These are phyloP conservation scores for Osmerus mordax DNA, from an alignment of 2,113 vertebrate species.

Conservation along the genomic window DNA sequence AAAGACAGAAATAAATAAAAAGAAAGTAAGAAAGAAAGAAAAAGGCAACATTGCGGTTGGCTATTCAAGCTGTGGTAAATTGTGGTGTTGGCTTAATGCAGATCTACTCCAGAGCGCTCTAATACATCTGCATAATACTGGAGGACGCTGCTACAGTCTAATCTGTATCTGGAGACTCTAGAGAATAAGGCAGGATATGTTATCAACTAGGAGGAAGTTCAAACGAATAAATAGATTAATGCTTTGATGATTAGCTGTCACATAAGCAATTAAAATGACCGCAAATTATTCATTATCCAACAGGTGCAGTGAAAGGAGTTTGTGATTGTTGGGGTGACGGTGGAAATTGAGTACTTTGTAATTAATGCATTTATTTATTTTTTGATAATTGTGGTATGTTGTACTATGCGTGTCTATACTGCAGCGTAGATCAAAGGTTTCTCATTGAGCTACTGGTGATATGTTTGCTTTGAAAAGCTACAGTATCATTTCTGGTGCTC, in stretches of 20 bases:
- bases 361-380: slow-evolving; percentile 45
- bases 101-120: slow-evolving; percentile 57
- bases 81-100: slow-evolving; percentile 50
- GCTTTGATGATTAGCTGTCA: slow-evolving; percentile 75
- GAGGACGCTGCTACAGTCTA: slow-evolving; percentile 73
- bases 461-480: no score
- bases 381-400: no score
- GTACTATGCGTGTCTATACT: no score
- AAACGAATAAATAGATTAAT: slow-evolving; percentile 77
- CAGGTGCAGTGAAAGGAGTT: slow-evolving; percentile 61
- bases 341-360: slow-evolving; percentile 71
- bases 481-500: no score
- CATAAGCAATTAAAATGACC: slow-evolving; percentile 77
- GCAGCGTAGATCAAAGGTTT: no score
- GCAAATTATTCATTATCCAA: slow-evolving; percentile 71
- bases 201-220: slow-evolving; percentile 76
- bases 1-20: no score
- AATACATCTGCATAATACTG: slow-evolving; percentile 70
- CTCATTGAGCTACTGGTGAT: no score
- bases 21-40: no score
- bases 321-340: slow-evolving; percentile 67
- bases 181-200: slow-evolving; percentile 73
- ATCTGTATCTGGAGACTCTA: slow-evolving; percentile 74
- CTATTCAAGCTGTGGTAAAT: slow-evolving; percentile 15
- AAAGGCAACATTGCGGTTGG: no score